These are phyloP conservation scores for Dolichopus griseipennis DNA, from an alignment of 2,888 invertebrate species.

Conservation along the genomic window DNA sequence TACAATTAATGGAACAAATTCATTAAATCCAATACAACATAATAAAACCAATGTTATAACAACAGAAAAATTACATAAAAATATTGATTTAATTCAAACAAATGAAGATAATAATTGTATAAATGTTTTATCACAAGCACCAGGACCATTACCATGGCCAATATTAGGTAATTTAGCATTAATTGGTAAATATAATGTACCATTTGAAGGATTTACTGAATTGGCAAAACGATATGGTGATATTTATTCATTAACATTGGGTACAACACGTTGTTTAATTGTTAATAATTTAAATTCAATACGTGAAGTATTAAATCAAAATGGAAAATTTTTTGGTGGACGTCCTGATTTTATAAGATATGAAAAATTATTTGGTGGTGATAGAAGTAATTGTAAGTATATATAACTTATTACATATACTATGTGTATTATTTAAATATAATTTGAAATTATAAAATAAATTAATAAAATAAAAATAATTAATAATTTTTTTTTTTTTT, in stretches of 20 bases:
- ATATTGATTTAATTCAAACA: neutral
- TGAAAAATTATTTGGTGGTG: conserved; percentile 74
- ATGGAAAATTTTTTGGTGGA: conserved; percentile 72
- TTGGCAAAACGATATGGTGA: conserved; percentile 61
- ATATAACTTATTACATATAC: conserved; percentile 9
- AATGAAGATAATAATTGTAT: conserved; percentile 8
- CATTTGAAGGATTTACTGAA: conserved; percentile 62
- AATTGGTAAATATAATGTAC: conserved; percentile 53
- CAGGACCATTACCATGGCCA: conserved; percentile 61
- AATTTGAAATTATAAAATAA: too few relatives aligned
- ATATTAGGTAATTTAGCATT: conserved; percentile 62
- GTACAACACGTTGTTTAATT: conserved; percentile 60
- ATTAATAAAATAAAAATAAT: too few relatives aligned
- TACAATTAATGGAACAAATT: conserved; percentile 19
- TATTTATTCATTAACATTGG: conserved; percentile 59
- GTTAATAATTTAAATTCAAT: conserved; percentile 64
- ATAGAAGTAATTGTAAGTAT: conserved; percentile 76
- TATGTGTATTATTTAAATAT: neutral
- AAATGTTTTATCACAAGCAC: conserved; percentile 42
- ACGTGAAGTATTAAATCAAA: conserved; percentile 65
- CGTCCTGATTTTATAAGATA: conserved; percentile 72
- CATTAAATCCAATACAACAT: conserved; percentile 8
- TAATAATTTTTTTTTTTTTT: too few relatives aligned
- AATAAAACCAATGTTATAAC: conserved; percentile 15
- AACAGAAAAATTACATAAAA: conserved; percentile 10